Base-by-base conservation (phyloP, 2,888 invertebrate genomes). In the Caenorhabditis becei region DNA sequence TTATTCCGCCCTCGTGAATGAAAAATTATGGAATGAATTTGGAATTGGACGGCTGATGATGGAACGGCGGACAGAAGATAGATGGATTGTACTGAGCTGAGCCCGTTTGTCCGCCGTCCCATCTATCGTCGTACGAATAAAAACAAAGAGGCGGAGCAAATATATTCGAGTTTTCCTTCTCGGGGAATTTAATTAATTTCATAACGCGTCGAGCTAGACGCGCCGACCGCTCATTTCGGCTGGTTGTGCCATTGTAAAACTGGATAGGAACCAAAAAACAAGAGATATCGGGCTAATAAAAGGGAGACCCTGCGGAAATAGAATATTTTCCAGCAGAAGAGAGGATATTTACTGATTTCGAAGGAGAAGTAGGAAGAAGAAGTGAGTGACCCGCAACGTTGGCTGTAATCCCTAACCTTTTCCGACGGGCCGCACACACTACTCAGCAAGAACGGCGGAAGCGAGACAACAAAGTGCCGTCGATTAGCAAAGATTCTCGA, bases 361-460 rank as follows among this genome's bases (percentile, higher is more conserved):
- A n/a, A n/a, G n/a, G n/a, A n/a, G 28, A 26, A 28, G 44, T n/a
- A 58, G 26, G 44, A 62, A 24, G 59, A 35, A 49, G 32, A 51
- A 3, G 59, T 11, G 35, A 47, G 51, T 51, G 70, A 71, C 53
- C 35, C 63, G 63, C 41, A 37, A 32, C 11, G 14, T 41, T 54
- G 54, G 63, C 56, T 65, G 58, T 74, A 74, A 74, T 65, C 65
- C 65, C 65, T 74, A 74, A 74, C 65, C 56, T 59, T 74, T 74
- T 74, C 65, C 65, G 74, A 74, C 74, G 65, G 62, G 44, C n/a
- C n/a, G n/a, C n/a, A 32, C 35, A 41, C 47, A 44, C 28, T 62
- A 53, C 54, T 71, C 54, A 63, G 56, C 47, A 47, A 63, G 71
- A 71, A 62, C 54, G 62, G 26, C 41, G 35, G 35, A 35, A 35